Conservation (phyloP, 1,140 invertebrate genomes). For the Maconellicoccus hirsutus region DNA sequence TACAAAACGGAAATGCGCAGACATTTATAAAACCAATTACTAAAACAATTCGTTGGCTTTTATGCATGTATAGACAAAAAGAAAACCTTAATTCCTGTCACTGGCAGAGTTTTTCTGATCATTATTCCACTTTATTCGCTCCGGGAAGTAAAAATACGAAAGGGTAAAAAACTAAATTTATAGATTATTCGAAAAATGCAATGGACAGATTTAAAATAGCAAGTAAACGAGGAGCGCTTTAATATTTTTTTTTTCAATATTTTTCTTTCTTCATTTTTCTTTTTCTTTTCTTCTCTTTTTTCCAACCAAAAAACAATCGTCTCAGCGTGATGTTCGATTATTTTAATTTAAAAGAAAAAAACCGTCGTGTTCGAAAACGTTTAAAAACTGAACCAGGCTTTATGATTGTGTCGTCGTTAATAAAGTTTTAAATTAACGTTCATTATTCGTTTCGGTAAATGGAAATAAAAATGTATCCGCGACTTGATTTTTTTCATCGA, state of each 20-base stretch:
- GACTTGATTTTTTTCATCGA: neutral
- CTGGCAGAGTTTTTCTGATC: neutral
- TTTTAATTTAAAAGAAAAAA: conserved; percentile 17
- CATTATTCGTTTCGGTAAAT: neutral
- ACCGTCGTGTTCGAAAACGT: neutral
- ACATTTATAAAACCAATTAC: conserved; percentile 6
- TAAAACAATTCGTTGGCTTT: neutral
- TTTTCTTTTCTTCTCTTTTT: no score
- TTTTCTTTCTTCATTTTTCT: no score
- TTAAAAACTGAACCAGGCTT: neutral
- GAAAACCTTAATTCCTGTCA: neutral
- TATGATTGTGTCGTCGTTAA: neutral
- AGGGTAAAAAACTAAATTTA: neutral
- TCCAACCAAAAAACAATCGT: neutral
- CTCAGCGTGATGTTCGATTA: conserved; percentile 16
- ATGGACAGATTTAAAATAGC: neutral
- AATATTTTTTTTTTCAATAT: neutral
- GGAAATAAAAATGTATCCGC: neutral
- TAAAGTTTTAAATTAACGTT: conserved; percentile 1
- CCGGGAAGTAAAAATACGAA: neutral
- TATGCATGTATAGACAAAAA: neutral
- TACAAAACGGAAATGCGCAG: neutral
- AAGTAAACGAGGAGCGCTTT: neutral
- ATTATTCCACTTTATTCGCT: conserved; percentile 9
- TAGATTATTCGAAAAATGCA: conserved; percentile 9